Evolutionary conservation across 2,797 vertebrate species (phyloP).

Genomic region (Enteromius viviparus): DNA sequence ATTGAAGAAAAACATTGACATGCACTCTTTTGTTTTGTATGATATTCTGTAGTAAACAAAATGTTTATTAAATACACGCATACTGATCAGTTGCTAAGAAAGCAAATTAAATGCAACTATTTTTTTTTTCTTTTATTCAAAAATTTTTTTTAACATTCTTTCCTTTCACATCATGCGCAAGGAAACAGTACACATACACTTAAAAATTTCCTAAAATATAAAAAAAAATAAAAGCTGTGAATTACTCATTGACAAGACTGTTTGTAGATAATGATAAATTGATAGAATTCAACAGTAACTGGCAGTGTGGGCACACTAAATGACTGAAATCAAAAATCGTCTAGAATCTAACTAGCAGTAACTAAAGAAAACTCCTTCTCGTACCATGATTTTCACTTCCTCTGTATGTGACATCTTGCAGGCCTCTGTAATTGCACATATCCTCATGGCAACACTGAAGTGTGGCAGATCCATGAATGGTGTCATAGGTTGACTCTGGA

Average conservation of each 20-base stretch:
- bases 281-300: not conserved
- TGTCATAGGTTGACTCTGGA: slow-evolving; percentile 74
- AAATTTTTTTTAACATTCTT: not conserved
- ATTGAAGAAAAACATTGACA: not conserved
- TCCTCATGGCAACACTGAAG: slow-evolving; percentile 96
- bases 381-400: slow-evolving; percentile 86
- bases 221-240: not conserved
- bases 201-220: not conserved
- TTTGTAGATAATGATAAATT: not conserved
- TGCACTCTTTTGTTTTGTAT: not conserved
- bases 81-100: not conserved
- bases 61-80: not conserved
- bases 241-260: not conserved
- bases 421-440: slow-evolving; percentile 98
- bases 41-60: not conserved
- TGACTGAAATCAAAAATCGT: not conserved
- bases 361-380: slow-evolving; percentile 14
- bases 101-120: not conserved
- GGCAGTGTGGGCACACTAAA: not conserved
- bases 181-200: not conserved
- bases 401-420: slow-evolving; percentile 88
- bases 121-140: not conserved
- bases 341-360: not conserved
- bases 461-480: slow-evolving; percentile 68
- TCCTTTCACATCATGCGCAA: not conserved